Conservation (phyloP, 2,888 invertebrate genomes). For the Capitulum mitella region DNA sequence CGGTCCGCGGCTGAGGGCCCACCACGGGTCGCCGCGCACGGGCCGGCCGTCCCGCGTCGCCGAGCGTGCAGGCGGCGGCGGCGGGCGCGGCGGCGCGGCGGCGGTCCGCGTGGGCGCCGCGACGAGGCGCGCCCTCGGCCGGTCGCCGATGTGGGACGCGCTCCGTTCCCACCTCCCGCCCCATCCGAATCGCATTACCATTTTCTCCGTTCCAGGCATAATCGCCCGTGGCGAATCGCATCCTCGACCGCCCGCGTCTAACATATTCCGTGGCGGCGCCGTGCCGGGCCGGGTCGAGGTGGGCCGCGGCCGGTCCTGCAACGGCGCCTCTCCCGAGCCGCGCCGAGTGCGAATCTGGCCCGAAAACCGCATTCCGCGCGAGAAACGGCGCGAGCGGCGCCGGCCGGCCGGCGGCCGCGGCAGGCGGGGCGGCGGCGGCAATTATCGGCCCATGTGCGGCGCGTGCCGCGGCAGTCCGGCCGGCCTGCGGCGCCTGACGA, state of each 20-base stretch:
- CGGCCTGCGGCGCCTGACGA: background rate
- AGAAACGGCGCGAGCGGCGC: background rate
- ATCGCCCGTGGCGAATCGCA: background rate
- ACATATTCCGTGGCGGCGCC: background rate
- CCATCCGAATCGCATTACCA: background rate
- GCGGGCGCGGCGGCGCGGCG: background rate
- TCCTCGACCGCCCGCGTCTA: background rate
- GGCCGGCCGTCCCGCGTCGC: no score
- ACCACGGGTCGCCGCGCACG: no score
- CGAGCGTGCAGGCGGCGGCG: background rate
- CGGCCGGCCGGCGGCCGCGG: background rate
- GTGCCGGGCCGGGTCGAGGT: background rate
- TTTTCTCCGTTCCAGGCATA: background rate
- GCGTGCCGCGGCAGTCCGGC: background rate
- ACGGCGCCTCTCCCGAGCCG: background rate
- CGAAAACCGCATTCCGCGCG: conserved; percentile 12
- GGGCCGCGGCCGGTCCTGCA: background rate
- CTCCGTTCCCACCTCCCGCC: background rate
- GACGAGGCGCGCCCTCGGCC: background rate
- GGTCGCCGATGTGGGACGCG: background rate
- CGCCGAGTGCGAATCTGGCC: background rate
- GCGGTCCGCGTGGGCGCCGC: background rate
- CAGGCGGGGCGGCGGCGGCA: background rate
- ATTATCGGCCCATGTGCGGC: background rate
- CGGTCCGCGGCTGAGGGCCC: no score